Base-by-base conservation (phyloP, 2,797 vertebrate species). In the Enteromius fasciolatus region DNA sequence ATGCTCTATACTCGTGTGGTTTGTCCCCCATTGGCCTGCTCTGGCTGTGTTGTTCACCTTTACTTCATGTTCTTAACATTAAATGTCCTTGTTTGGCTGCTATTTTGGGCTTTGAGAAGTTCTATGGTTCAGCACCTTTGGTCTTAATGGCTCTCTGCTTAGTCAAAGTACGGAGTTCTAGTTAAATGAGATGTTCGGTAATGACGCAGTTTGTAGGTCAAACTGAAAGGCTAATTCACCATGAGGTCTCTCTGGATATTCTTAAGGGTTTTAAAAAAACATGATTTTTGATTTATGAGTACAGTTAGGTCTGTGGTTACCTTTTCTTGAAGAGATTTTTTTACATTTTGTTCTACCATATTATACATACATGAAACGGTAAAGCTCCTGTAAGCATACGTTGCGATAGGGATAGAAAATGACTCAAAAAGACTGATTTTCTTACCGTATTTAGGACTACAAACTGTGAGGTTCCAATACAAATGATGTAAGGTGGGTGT, bases 1-100 rank as follows among this genome's bases (percentile, higher is more conserved):
- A 10, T 2, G 12, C 31, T 44, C 15, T 57, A 5, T 76, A 4
- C 3, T 75, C 1, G 2, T 1, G 20, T 3, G 0, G 31, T 75
- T 33, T 20, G 48, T 57, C 31, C 50, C 54, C 18, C 31, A 25
- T 36, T 54, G 72, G 50, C 31, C 50, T 54, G 6, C 8, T 8
- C 31, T 36, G 63, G 31, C 31, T 66, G 17, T 36, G 63, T 36
- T 20, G 31, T 10, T 66, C 64, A 66, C 33, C 12, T 15, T 76
- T 76, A 28, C 36, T 18, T 46, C 36, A 63, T 46, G 57, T 20
- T 59, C 54, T 41, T 23, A n/a, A 14, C 25, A 63, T 63, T 20
- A n/a, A 76, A 76, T 46, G 54, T 44, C 36, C 12, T 76, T 76
- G 54, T 76, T 76, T 72, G 10, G 69, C 17, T 31, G 52, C 57